Evolutionary conservation across 2,797 vertebrate species (phyloP), one percentile per base, ranked within the genome.

Genomic region (Sebastiscus tertius): DNA sequence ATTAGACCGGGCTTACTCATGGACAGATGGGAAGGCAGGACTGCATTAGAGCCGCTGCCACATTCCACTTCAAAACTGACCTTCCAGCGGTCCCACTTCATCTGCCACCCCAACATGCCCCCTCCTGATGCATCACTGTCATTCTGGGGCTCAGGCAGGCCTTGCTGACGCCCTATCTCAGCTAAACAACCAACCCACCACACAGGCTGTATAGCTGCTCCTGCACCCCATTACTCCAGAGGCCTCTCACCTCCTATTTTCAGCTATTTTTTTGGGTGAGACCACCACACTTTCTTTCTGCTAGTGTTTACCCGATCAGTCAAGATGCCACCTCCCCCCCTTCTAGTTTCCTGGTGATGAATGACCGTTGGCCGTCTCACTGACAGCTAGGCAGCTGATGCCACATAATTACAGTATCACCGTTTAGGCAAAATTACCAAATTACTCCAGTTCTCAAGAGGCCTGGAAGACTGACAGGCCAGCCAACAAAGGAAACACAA

Each of bases 331-430:
- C 62, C 76, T 77, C 65, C 64, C 66, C 61, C 24, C 54, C 62
- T 54, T 77, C 90, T 85, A 84, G 84, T 93, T 94, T 92, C 85
- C 91, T 84, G 61, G 88, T 96, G 96, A 96, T 96, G 94, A 95
- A 96, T 96, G 95, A 95, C 93, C 89, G 10, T 87, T 93, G 93
- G 95, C 89, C 86, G 64, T 95, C 91, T 89, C 88, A 81, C 92
- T 93, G 96, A 95, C 96, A 96, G 93, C 91, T 81, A 86, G 89
- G 95, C 96, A 96, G 95, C 96, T 96, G 96, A 96, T 95, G 96
- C 94, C 95, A 96, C 94, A 96, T 96, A 96, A 96, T 96, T 96
- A 96, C 95, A 94, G 94, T 92, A 95, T 96, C 93, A 89, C 93
- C 94, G 71, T 96, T 95, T 95, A 96, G 93, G 87, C 91, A 93